Percentiles rank a stretch among this genome's conserved stretches.
These are phyloP conservation scores for Atethmia centrago DNA, from an alignment of 2,888 invertebrate species.

Conservation along the genomic window DNA sequence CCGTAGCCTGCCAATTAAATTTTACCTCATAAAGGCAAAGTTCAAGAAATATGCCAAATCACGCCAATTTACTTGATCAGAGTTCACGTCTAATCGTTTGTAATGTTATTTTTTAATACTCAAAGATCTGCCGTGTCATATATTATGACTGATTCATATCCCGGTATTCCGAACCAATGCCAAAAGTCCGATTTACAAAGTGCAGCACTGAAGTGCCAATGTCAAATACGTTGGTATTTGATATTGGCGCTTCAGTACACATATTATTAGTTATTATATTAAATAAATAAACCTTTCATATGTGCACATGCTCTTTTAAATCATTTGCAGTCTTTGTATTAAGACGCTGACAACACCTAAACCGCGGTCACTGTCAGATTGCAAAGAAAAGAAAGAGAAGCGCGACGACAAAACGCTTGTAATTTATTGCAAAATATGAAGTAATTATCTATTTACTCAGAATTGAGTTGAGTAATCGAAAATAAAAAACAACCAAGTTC, in stretches of 20 bases:
- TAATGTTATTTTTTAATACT: neutral
- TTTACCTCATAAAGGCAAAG: neutral
- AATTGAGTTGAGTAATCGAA: too few relatives aligned
- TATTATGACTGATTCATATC: constrained; percentile 19
- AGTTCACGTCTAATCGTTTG: neutral
- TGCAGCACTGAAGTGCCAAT: constrained; percentile 11
- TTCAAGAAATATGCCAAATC: constrained; percentile 4
- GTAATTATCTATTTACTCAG: too few relatives aligned
- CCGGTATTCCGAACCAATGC: constrained; percentile 18
- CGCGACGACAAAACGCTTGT: too few relatives aligned
- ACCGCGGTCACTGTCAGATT: too few relatives aligned
- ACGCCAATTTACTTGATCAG: constrained; percentile 8
- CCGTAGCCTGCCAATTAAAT: neutral
- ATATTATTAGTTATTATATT: neutral
- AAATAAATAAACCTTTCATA: constrained; percentile 2
- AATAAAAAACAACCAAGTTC: too few relatives aligned
- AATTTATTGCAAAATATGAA: too few relatives aligned
- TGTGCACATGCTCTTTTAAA: constrained; percentile 12
- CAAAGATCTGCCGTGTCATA: neutral
- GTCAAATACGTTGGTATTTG: too few relatives aligned
- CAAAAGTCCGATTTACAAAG: constrained; percentile 16
- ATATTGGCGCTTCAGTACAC: too few relatives aligned
- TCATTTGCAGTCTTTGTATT: constrained; percentile 9
- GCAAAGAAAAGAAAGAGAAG: too few relatives aligned
- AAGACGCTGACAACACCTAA: too few relatives aligned